Evolutionary conservation across 2,888 invertebrate species (phyloP).

Genomic region (Ochlodes sylvanus): DNA sequence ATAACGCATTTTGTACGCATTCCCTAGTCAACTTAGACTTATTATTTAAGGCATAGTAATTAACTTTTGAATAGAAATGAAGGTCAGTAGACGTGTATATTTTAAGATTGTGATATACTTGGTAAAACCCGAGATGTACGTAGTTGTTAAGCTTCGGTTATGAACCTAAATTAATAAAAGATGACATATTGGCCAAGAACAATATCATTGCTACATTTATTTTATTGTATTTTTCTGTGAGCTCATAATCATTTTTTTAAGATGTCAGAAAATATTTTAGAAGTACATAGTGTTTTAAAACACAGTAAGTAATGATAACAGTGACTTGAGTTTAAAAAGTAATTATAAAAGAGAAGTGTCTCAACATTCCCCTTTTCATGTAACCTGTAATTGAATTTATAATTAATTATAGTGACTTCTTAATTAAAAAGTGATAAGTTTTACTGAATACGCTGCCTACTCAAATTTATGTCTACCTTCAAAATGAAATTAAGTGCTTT

Average conservation of each 20-base stretch:
- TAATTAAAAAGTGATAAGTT: constrained; percentile 8
- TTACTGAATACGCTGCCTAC: neutral
- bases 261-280: neutral
- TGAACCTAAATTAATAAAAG: constrained; percentile 52
- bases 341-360: neutral
- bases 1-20: constrained; percentile 24
- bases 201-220: neutral
- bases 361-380: neutral
- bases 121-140: constrained; percentile 49
- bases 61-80: constrained; percentile 41
- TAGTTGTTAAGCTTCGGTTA: constrained; percentile 60
- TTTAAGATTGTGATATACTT: constrained; percentile 60
- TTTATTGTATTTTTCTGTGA: neutral
- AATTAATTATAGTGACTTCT: neutral
- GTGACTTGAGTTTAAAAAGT: neutral
- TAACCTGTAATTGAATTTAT: neutral
- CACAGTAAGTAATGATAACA: neutral
- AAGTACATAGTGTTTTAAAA: neutral
- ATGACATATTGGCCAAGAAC: constrained; percentile 14
- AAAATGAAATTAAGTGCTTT: constrained; percentile 21
- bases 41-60: constrained; percentile 45
- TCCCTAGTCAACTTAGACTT: constrained; percentile 54
- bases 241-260: neutral
- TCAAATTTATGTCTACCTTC: constrained; percentile 2
- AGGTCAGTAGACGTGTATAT: constrained; percentile 41